Base-by-base conservation (phyloP, 2,113 vertebrate genomes). In the Paracanthobrama guichenoti region DNA sequence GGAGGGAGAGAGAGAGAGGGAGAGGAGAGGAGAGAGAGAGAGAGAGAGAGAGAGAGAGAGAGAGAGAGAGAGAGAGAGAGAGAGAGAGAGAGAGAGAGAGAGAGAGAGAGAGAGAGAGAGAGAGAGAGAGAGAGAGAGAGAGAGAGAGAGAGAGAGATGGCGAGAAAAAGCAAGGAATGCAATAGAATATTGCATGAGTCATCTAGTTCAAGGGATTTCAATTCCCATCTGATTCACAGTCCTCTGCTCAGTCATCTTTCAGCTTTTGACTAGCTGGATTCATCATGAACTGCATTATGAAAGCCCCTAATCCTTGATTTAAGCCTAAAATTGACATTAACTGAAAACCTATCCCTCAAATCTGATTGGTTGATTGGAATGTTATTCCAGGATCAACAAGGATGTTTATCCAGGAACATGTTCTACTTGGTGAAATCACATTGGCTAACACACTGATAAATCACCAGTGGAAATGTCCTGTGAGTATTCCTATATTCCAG, bases 211-310 rank as follows among this genome's bases (percentile, higher is more conserved):
- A 50, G 24, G 31, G 24, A 80, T 80, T 80, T 79, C 4, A 72
- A 72, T 72, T 79, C 48, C 39, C 57, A 77, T 77, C 20, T 77
- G 53, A 57, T 77, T 62, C 35, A 62, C 12, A 62, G 55, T 26
- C 24, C 42, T 20, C 44, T 20, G 55, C 57, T 77, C 26, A 26
- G 57, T 80, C 42, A 67, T 80, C 42, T 67, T 50, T 67, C 9
- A 50, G 28, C 20, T 3, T 44, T 26, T 79, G 53, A 57, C 7
- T 26, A 46, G 60, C 18, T 18, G 6, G 60, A 67, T 31, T 80
- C 60, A 66, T 35, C 16, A 80, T 67, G 24, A 66, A 50, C 60
- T 26, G 10, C 4, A 79, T 44, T 50, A 31, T 26, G n/a, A 62
- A 31, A 48, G 18, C 2, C 53, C 6, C 53, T 22, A 55, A 55